Evolutionary conservation across 2,888 invertebrate genomes (phyloP), one percentile per base, ranked within the genome.

Genomic region (Volucella inanis): DNA sequence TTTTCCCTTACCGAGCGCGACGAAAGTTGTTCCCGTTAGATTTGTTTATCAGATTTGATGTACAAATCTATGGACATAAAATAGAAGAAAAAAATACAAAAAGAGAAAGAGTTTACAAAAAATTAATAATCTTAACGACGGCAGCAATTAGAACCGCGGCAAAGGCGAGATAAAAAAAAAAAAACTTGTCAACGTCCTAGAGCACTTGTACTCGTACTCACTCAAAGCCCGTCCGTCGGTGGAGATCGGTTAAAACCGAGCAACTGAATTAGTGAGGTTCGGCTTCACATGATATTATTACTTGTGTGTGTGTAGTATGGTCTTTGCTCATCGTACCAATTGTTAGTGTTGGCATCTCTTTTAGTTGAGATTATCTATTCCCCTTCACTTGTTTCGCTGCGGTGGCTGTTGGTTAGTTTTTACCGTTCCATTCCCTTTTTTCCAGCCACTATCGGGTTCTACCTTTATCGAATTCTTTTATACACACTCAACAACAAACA

Each of bases 191-290:
- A 82, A 77, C 77, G 77, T 71, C 71, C 78, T 78, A 50, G 78
- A 72, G 82, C 77, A 82, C 82, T 79, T 72, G 72, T 61, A 65
- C 77, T 72, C 82, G 71, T 82, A 82, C 82, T 77, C 72, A 77
- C 71, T 77, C 55, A 67, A 67, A 54, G 77, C 55, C 67, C 61
- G 71, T 49, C 72, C 71, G 77, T 82, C 82, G 72, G 77, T 77
- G 77, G 71, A 77, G 77, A 82, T 82, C 82, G 82, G 71, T 77
- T 67, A 82, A 82, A 82, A 61, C 72, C 82, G 82, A 82, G 67
- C 77, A 77, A 82, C 82, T 82, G 77, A 77, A 71, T 47, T 78
- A 59, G 61, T 77, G 43, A 50, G 55, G 43, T 77, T 77, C 9
- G 54, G 77, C 61, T 82, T 65, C 41, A 81, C 64, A 57, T 31